Conservation (phyloP, 1,140 invertebrate species). For the Eciton burchellii region DNA sequence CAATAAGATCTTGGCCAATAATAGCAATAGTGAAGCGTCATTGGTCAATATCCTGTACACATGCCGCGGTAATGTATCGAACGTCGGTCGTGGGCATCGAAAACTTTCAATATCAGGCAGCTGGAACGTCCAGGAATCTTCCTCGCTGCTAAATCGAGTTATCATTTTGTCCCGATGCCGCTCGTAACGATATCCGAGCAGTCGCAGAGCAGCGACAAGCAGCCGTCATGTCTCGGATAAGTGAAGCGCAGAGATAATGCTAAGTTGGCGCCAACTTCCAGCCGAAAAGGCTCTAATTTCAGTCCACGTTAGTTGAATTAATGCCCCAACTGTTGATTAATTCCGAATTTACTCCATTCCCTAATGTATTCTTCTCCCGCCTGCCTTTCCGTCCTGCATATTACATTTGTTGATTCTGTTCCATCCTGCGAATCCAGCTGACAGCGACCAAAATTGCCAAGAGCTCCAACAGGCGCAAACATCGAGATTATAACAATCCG, state of each 20-base stretch:
- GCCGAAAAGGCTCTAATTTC: neutral
- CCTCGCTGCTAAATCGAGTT: slow-evolving; percentile 66
- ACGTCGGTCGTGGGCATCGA: slow-evolving; percentile 68
- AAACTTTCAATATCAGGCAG: slow-evolving; percentile 69
- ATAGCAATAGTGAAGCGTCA: slow-evolving; percentile 68
- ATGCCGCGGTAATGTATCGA: slow-evolving; percentile 71
- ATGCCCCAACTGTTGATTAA: neutral
- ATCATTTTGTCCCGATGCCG: slow-evolving; percentile 62
- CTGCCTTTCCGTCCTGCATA: too few relatives aligned
- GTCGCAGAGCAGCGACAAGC: neutral
- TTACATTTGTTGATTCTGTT: neutral
- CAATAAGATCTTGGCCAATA: slow-evolving; percentile 72
- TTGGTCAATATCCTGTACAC: slow-evolving; percentile 74
- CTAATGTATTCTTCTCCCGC: neutral
- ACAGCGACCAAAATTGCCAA: neutral
- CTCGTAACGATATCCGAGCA: slow-evolving; percentile 31
- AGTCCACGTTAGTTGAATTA: neutral
- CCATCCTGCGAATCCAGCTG: neutral
- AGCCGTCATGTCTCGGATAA: slow-evolving; percentile 23
- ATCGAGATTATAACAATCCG: neutral
- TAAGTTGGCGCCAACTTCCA: neutral
- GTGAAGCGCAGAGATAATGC: neutral
- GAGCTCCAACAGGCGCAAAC: neutral
- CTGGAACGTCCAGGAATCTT: slow-evolving; percentile 4
- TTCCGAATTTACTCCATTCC: neutral